Evolutionary conservation across 2,888 invertebrate species (phyloP).

Genomic region (Cylloceria caligata): DNA sequence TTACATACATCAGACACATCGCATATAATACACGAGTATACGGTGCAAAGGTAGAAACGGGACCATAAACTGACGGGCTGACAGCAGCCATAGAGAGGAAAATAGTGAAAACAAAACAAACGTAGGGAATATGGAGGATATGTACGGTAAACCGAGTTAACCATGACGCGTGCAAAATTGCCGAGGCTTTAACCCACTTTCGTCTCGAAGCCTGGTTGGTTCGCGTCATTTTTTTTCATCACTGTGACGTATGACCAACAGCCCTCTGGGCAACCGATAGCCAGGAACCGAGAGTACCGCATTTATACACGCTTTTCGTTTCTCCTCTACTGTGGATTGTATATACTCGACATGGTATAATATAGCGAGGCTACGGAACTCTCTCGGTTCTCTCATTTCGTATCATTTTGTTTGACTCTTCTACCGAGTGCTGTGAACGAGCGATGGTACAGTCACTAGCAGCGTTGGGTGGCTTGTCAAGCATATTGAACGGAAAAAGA

Average conservation of each 20-base stretch:
- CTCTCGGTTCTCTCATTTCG: constrained; percentile 18
- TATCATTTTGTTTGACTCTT: constrained; percentile 27
- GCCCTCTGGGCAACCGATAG: constrained; percentile 49
- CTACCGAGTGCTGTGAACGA: background rate
- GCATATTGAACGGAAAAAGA: background rate
- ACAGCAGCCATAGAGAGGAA: background rate
- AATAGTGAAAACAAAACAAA: constrained; percentile 37
- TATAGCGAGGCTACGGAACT: background rate
- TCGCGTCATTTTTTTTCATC: constrained; percentile 64
- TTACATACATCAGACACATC: background rate
- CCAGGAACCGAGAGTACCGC: constrained; percentile 33
- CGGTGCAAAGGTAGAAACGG: constrained; percentile 25
- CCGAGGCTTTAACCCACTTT: constrained; percentile 65
- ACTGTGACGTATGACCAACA: constrained; percentile 49
- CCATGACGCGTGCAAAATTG: constrained; percentile 62
- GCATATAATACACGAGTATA: background rate
- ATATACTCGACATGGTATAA: constrained; percentile 25
- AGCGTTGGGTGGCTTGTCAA: background rate
- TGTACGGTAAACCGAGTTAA: constrained; percentile 52
- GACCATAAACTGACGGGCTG: constrained; percentile 6
- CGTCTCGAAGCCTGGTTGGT: constrained; percentile 50
- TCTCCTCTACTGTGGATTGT: background rate
- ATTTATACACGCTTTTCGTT: constrained; percentile 50
- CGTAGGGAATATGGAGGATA: constrained; percentile 44
- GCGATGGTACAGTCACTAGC: background rate